Conservation (phyloP, 23 tunicate genomes). For the Trididemnum clinides region DNA sequence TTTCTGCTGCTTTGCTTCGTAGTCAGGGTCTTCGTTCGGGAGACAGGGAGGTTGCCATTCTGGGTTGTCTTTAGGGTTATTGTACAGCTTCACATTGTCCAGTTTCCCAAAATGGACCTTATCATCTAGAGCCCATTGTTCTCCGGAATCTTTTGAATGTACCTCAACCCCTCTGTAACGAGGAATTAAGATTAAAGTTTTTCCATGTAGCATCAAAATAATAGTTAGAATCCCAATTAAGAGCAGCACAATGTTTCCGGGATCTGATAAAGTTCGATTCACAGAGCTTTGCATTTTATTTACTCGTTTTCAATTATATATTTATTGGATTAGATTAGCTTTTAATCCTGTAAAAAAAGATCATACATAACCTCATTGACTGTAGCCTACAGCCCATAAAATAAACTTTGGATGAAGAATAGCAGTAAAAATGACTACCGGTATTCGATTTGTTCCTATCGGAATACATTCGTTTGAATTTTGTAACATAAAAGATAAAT, state of each 20-base stretch:
- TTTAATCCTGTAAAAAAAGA: too few species aligned
- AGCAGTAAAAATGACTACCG: too few species aligned
- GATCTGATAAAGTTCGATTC: constrained; percentile 30
- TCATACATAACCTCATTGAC: too few species aligned
- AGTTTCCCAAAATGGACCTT: constrained; percentile 9
- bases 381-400: too few species aligned
- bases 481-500: too few species aligned
- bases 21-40: constrained; percentile 61
- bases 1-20: constrained; percentile 29
- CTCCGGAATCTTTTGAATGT: constrained; percentile 43
- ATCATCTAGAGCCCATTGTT: constrained; percentile 27
- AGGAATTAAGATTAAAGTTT: constrained; percentile 41
- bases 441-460: too few species aligned
- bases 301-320: not conserved
- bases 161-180: constrained; percentile 43
- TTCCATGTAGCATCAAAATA: constrained; percentile 43
- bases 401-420: too few species aligned
- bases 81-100: not conserved
- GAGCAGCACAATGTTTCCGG: constrained; percentile 47
- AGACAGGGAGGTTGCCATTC: constrained; percentile 69
- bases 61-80: constrained; percentile 29
- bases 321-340: too few species aligned
- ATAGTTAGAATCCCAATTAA: constrained; percentile 37
- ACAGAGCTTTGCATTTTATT: constrained; percentile 10
- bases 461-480: too few species aligned